Conservation (phyloP, 2,797 vertebrate species). For the Poecilia wingei region DNA sequence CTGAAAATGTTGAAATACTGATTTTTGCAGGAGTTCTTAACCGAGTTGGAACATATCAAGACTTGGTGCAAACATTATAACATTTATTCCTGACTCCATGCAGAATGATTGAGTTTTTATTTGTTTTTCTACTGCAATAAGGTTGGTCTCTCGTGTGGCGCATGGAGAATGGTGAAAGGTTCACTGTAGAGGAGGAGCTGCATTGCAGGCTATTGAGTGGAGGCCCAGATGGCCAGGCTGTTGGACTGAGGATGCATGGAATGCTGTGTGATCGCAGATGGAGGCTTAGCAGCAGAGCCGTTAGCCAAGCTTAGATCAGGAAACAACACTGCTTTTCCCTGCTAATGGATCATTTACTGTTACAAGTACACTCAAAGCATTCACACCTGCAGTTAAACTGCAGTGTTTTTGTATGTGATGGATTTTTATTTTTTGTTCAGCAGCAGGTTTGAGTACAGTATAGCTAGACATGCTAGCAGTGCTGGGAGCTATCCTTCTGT, state of each 20-base stretch:
- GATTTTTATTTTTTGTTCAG: background rate
- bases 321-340: background rate
- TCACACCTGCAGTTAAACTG: background rate
- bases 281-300: background rate
- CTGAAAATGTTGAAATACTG: background rate
- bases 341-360: background rate
- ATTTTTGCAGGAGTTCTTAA: background rate
- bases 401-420: background rate
- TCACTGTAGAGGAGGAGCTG: background rate
- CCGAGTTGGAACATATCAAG: background rate
- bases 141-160: background rate
- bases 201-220: background rate
- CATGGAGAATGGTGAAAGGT: background rate
- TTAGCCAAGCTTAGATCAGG: background rate
- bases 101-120: background rate
- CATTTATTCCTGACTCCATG: background rate
- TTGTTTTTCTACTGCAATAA: background rate
- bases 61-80: background rate
- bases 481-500: background rate
- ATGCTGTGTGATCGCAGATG: background rate
- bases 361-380: background rate
- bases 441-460: background rate
- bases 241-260: background rate
- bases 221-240: background rate
- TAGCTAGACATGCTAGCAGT: background rate